Evolutionary conservation across 2,113 vertebrate species (phyloP), one percentile per base, ranked within the genome.

Genomic region (Oreochromis tanganicae): DNA sequence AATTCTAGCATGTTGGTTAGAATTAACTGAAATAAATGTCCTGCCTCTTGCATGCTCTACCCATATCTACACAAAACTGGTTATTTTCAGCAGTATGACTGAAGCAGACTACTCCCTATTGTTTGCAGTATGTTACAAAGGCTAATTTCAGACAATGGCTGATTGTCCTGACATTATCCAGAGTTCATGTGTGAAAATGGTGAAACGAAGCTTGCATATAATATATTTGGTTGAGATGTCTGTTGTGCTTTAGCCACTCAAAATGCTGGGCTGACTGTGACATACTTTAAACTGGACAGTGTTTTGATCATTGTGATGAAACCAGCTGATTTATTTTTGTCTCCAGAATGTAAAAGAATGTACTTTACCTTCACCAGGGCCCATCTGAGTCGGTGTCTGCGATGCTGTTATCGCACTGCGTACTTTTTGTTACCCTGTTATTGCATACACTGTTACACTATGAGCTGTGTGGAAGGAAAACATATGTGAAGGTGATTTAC

Each of bases 401-500:
- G 63, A 80, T 52, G 66, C 14, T 55, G 54, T 84, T 82, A 46
- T n/a, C 43, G 10, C 43, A 41, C 29, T 61, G 16, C 19, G 7
- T 43, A 43, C 80, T 7, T 48, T 43, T 66, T 63, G 66, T 63
- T 38, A 32, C 71, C 71, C 27, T 52, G 6, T 24, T 52, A 3
- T 59, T 16, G 82, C 56, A 34, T 52, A 19, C 27, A n/a, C 81
- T 56, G 19, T 81, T 87, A 73, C 43, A 57, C 73, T 75, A 52
- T 78, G 80, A 91, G 87, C 17, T 2, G 55, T 43, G 63, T 57
- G 71, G 61, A 89, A 87, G 55, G 63, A 86, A 85, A 91, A 83
- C 63, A 84, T 21, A 80, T 63, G 63, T 80, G 83, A 85, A 89
- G 75, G 71, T 83, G 84, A 93, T 94, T 91, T 91, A 88, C 56